Percentiles rank a stretch among this genome's conserved stretches.
phyloP scores from a whole-genome alignment of 1,140 invertebrate genomes.

The Mercenaria mercenaria region DNA sequence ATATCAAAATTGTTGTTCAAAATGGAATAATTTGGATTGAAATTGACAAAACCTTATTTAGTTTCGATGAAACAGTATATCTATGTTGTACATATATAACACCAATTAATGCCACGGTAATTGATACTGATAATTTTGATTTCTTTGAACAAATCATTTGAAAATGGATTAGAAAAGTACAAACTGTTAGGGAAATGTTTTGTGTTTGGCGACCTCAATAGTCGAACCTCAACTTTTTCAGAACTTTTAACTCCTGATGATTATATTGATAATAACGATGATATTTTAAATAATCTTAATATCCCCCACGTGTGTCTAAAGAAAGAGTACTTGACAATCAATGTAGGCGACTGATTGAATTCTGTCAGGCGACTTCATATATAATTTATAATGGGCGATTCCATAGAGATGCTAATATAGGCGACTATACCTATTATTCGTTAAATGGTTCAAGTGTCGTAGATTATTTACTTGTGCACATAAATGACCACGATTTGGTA shows the following conservation, averaged over 20 bases:
- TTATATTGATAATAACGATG: background rate
- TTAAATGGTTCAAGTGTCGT: background rate
- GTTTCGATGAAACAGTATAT: slow-evolving; percentile 36
- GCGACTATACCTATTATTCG: background rate
- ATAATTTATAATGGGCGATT: background rate
- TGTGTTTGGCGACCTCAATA: background rate
- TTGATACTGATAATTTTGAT: slow-evolving; percentile 14
- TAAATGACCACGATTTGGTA: background rate
- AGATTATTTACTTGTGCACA: background rate
- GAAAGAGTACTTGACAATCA: background rate
- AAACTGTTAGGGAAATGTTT: background rate
- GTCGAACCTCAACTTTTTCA: too few species aligned
- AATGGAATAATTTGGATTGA: slow-evolving; percentile 32
- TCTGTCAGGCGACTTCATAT: slow-evolving; percentile 1
- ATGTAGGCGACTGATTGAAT: slow-evolving; percentile 27
- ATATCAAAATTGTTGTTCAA: slow-evolving; percentile 1
- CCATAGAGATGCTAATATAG: background rate
- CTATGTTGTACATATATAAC: slow-evolving; percentile 16
- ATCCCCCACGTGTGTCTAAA: slow-evolving; percentile 11
- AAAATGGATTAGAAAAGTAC: slow-evolving; percentile 29
- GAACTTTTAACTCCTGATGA: background rate
- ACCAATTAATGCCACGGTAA: background rate
- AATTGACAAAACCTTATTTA: slow-evolving; percentile 4
- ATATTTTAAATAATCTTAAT: background rate
- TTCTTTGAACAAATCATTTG: slow-evolving; percentile 18